Percentiles rank a stretch among this genome's conserved stretches.
Evolutionary conservation across 2,888 invertebrate genomes (phyloP).

Genomic region (Melinaea menophilus): DNA sequence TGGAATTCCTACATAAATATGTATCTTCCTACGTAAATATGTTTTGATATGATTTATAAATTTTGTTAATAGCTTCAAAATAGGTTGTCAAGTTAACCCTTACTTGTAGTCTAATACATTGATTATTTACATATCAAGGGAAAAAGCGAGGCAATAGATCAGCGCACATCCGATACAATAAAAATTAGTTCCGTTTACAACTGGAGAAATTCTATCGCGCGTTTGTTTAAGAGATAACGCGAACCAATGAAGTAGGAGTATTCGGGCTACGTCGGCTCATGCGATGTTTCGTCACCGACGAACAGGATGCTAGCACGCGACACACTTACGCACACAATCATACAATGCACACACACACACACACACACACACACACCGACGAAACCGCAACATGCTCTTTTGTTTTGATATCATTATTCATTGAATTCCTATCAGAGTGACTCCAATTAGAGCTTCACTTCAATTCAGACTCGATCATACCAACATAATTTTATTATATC

Average conservation of each 20-base stretch:
- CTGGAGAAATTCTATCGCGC: conserved; percentile 71
- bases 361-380: conserved; percentile 16
- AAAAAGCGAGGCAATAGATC: conserved; percentile 39
- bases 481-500: not conserved
- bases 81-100: not conserved
- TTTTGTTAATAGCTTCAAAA: too few species aligned
- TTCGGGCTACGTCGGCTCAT: conserved; percentile 63
- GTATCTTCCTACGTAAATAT: too few species aligned
- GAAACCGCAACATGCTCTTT: conserved; percentile 18
- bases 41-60: too few species aligned
- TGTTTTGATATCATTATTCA: conserved; percentile 25
- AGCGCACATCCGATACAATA: conserved; percentile 41
- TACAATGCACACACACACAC: conserved; percentile 17
- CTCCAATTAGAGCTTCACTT: not conserved
- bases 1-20: too few species aligned
- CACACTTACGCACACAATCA: conserved; percentile 45
- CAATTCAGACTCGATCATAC: too few species aligned
- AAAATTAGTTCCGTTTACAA: conserved; percentile 52
- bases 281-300: conserved; percentile 65
- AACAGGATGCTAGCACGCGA: conserved; percentile 71
- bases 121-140: conserved; percentile 13
- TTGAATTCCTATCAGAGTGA: conserved; percentile 9
- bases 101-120: not conserved
- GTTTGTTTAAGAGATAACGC: conserved; percentile 62
- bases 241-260: conserved; percentile 64